Percentiles rank a stretch among this genome's conserved stretches.
Conservation (phyloP, 2,797 vertebrate genomes). For the Thunnus albacares region DNA sequence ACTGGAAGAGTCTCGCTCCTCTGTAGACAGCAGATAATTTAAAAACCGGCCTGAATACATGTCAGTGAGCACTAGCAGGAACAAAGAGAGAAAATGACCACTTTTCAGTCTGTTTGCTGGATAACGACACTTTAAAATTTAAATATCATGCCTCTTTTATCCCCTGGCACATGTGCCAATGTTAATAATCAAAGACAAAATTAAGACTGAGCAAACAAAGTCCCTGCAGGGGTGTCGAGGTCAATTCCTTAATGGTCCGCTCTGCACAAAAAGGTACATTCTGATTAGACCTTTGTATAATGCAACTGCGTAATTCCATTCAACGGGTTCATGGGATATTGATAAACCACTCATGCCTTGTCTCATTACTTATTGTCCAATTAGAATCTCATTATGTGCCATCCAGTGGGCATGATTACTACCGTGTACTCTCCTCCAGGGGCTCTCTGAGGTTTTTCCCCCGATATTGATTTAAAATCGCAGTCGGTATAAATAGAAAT, state of each 20-base stretch:
- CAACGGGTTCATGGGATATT: constrained; percentile 84
- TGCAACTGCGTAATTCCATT: constrained; percentile 80
- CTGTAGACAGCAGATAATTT: not conserved
- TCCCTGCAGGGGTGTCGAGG: constrained; percentile 73
- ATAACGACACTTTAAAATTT: constrained; percentile 32
- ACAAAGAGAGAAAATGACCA: constrained; percentile 15
- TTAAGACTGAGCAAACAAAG: constrained; percentile 59
- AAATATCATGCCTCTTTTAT: constrained; percentile 39
- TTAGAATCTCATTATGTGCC: constrained; percentile 87
- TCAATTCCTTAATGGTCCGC: constrained; percentile 78
- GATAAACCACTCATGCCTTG: constrained; percentile 84
- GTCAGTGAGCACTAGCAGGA: not conserved
- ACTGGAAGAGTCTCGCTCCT: not conserved
- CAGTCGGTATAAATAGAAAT: constrained; percentile 71
- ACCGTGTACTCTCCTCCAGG: constrained; percentile 80
- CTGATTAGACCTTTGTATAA: constrained; percentile 83
- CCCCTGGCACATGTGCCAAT: constrained; percentile 39
- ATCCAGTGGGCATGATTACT: constrained; percentile 82
- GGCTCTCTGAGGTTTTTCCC: constrained; percentile 68
- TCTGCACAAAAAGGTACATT: constrained; percentile 82
- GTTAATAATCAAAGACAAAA: constrained; percentile 62
- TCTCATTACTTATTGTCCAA: constrained; percentile 86
- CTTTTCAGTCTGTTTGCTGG: constrained; percentile 33
- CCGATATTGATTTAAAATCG: constrained; percentile 81
- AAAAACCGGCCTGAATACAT: constrained; percentile 9